Percentiles rank a stretch among this genome's conserved stretches.
Conservation (phyloP, 1,140 invertebrate genomes). For the Drosophila prosaltans region DNA sequence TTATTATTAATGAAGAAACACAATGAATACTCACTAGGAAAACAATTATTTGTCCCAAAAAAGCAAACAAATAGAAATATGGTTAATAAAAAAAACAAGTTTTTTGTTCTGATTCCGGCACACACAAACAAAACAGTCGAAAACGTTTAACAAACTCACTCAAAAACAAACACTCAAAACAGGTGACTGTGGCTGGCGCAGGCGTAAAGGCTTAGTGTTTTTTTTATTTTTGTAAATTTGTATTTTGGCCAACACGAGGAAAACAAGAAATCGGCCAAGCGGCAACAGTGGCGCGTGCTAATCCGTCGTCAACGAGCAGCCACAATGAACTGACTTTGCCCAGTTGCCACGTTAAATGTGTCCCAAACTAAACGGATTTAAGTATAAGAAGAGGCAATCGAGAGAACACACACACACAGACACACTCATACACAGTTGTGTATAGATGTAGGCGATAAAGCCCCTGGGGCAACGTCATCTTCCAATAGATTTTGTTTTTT, state of each 20-base stretch:
- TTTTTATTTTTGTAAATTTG: background rate
- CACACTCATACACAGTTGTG: background rate
- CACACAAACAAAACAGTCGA: background rate
- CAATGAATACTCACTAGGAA: background rate
- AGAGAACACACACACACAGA: background rate
- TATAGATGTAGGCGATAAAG: conserved; percentile 35
- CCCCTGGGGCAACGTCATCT: conserved; percentile 42
- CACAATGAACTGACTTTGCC: conserved; percentile 17
- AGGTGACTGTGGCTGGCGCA: conserved; percentile 28
- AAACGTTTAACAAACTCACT: conserved; percentile 16
- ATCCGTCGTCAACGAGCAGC: conserved; percentile 20
- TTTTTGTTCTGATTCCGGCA: background rate
- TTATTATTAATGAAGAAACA: background rate
- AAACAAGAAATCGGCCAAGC: conserved; percentile 13
- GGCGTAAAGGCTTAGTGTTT: conserved; percentile 9
- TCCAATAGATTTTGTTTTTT: conserved; percentile 45
- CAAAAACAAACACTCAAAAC: conserved; percentile 34
- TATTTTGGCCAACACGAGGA: background rate
- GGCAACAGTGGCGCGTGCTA: conserved; percentile 27
- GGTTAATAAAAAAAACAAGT: background rate
- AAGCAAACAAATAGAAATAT: background rate
- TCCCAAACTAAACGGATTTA: conserved; percentile 19
- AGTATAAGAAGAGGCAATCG: conserved; percentile 8
- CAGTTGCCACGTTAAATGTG: conserved; percentile 21
- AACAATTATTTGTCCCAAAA: background rate